Percentiles rank a stretch among this genome's conserved stretches.
phyloP scores from a whole-genome alignment of 1,140 invertebrate genomes.

The Andricus grossulariae region DNA sequence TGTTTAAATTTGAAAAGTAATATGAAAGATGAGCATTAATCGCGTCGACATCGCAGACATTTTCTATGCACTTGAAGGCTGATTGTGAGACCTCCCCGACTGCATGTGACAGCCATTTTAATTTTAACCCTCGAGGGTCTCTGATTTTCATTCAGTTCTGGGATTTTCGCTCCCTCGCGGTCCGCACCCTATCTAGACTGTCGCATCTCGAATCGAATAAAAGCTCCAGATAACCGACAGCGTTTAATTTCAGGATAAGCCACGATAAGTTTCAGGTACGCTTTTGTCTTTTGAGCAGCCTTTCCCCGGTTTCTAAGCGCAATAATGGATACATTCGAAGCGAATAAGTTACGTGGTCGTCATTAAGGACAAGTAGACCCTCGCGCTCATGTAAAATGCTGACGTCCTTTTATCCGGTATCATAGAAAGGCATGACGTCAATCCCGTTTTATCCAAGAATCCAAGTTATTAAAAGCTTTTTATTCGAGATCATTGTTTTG shows the following conservation, averaged over 20 bases:
- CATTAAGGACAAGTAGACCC: conserved; percentile 7
- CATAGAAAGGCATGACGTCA: neutral
- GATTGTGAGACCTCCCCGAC: conserved; percentile 45
- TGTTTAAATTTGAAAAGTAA: conserved; percentile 42
- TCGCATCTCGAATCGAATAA: conserved; percentile 66
- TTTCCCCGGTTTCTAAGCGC: conserved; percentile 36
- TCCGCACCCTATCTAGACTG: conserved; percentile 52
- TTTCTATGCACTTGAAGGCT: conserved; percentile 45
- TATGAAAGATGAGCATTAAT: conserved; percentile 32
- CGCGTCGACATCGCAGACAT: conserved; percentile 44
- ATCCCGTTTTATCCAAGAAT: no score
- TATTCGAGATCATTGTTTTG: no score
- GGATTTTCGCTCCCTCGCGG: conserved; percentile 38
- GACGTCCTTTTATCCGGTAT: neutral
- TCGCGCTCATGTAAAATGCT: neutral
- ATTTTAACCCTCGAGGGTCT: conserved; percentile 61
- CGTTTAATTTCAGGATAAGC: conserved; percentile 69
- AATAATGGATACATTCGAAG: conserved; percentile 36
- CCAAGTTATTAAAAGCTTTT: no score
- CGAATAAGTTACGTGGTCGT: conserved; percentile 44
- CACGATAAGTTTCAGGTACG: conserved; percentile 43
- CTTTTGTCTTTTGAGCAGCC: conserved; percentile 41
- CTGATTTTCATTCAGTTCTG: conserved; percentile 61
- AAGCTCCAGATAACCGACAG: conserved; percentile 62
- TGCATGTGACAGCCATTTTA: conserved; percentile 71